A percentile compares a stretch with the other conserved stretches of the same genome.
Conservation (phyloP, 2,888 invertebrate species). For the Cheilosia vulpina region DNA sequence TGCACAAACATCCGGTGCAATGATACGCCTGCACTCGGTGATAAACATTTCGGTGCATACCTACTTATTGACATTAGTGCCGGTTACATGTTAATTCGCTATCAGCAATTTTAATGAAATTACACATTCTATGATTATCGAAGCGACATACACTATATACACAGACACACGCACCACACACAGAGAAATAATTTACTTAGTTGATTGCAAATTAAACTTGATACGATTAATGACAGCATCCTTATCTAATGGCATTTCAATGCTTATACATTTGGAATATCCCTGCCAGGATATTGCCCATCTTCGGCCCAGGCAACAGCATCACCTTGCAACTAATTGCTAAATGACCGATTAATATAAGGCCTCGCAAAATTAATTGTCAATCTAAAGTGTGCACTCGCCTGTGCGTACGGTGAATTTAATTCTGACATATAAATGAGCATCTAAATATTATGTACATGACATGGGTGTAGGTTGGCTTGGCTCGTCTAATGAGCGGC, state of each 20-base stretch:
- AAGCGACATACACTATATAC: constrained; percentile 2
- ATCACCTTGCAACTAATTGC: constrained; percentile 66
- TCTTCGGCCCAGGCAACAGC: neutral
- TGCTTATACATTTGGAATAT: constrained; percentile 48
- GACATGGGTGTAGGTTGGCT: neutral
- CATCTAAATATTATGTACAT: neutral
- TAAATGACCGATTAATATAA: constrained; percentile 73
- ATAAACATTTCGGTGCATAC: neutral
- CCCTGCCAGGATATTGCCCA: constrained; percentile 42
- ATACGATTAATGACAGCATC: constrained; percentile 70
- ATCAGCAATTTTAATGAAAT: constrained; percentile 68
- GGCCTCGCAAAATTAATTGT: constrained; percentile 70
- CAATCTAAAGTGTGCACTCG: constrained; percentile 63
- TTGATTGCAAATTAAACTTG: constrained; percentile 75
- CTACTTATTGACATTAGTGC: neutral
- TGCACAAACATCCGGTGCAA: neutral
- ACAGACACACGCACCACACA: neutral
- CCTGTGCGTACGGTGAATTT: constrained; percentile 34
- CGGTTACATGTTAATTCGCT: constrained; percentile 70
- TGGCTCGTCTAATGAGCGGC: constrained; percentile 60
- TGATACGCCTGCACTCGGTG: neutral
- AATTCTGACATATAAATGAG: constrained; percentile 44
- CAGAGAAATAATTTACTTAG: constrained; percentile 68
- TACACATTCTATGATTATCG: constrained; percentile 53
- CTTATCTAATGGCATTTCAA: constrained; percentile 74